Percentiles rank a stretch among this genome's conserved stretches.
phyloP scores from a whole-genome alignment of 2,888 invertebrate genomes.

The Nymphalis c-album region DNA sequence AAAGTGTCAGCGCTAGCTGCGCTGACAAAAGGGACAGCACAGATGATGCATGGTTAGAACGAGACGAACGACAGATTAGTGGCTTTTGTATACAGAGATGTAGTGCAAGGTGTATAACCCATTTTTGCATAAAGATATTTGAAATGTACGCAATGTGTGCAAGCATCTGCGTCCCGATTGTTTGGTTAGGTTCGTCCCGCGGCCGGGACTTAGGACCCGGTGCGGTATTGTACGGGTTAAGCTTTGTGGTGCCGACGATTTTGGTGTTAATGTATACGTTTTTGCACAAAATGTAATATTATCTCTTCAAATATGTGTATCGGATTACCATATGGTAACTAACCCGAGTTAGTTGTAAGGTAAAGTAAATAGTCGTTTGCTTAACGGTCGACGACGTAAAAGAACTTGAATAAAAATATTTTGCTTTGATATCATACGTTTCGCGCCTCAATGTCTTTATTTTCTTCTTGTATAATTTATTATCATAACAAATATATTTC shows the following conservation, averaged over 20 bases:
- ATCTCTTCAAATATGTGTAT: conserved; percentile 28
- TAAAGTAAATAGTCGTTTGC: background rate
- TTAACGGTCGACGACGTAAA: background rate
- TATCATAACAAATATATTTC: too few species aligned
- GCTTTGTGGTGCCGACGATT: conserved; percentile 57
- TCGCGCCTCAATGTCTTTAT: too few species aligned
- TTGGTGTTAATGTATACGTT: conserved; percentile 42
- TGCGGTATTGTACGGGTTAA: conserved; percentile 59
- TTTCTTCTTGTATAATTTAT: too few species aligned
- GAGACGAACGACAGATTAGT: conserved; percentile 62
- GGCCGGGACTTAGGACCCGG: conserved; percentile 51
- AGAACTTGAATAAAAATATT: too few species aligned
- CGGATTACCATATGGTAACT: conserved; percentile 26
- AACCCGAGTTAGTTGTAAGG: conserved; percentile 4
- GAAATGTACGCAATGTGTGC: conserved; percentile 62
- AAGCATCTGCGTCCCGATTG: conserved; percentile 70
- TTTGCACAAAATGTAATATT: conserved; percentile 41
- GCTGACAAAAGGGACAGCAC: conserved; percentile 53
- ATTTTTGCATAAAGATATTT: conserved; percentile 71
- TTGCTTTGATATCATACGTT: too few species aligned
- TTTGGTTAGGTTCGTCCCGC: conserved; percentile 66
- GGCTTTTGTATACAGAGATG: conserved; percentile 54
- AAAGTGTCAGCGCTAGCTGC: conserved; percentile 68
- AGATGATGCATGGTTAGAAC: conserved; percentile 48
- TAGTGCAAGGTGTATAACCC: conserved; percentile 75